Evolutionary conservation across 2,888 invertebrate genomes (phyloP), one percentile per base, ranked within the genome.

Genomic region (Andrena minutula): DNA sequence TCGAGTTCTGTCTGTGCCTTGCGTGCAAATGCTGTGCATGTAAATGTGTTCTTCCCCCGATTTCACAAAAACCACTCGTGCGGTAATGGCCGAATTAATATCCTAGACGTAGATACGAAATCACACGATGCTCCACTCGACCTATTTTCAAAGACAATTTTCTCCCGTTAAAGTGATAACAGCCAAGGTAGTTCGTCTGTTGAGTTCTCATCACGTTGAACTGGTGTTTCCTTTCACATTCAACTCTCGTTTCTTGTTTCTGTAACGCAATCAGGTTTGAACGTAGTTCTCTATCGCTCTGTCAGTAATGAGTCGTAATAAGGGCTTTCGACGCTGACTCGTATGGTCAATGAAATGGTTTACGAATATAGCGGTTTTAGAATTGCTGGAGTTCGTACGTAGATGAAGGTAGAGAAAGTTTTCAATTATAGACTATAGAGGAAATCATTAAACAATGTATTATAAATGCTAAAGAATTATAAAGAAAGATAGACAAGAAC

Each of bases 31-130:
- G 53, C 63, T 61, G 49, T 58, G 74, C 75, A 76, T 82, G 72
- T 82, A 66, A 79, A 86, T 63, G 79, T 28, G 65, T 20, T 28
- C 20, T 28, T 30, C 56, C 35, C 64, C 20, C 35, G 71, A 66
- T 76, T 35, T 66, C 47, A 26, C 16, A 83, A 78, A 86, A 86
- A 82, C 68, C 64, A 69, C 61, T 77, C 73, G 60, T 73, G 68
- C 35, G 73, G 82, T 86, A 88, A 87, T 81, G 79, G 72, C 47
- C 71, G 85, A 85, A 88, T 88, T 88, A 88, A 88, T 88, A 86
- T 82, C 80, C 63, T 53, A 70, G 26, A 60, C 73, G 69, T 80
- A 74, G 79, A 71, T 75, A 75, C 32, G 85, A 77, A 70, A 88
- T 71, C 86, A 75, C 60, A 75, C 69, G 58, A 26, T 23, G 32